Evolutionary conservation across 2,888 invertebrate genomes (phyloP).

Genomic region (Lottia scabra): DNA sequence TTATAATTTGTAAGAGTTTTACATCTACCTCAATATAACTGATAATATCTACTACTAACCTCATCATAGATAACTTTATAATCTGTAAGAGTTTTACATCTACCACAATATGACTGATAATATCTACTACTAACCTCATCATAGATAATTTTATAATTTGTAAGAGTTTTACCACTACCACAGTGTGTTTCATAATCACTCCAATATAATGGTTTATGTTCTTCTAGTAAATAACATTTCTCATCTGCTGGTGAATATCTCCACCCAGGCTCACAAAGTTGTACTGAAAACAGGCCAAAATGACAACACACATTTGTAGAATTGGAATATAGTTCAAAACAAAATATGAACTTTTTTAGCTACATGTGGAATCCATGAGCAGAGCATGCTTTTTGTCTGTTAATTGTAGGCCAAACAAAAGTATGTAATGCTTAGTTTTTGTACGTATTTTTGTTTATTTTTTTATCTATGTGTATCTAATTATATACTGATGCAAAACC

Average conservation of each 20-base stretch:
- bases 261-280: neutral
- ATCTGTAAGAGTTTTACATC: too few relatives aligned
- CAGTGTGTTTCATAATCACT: neutral
- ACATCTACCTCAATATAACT: neutral
- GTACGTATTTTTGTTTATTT: too few relatives aligned
- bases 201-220: neutral
- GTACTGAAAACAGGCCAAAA: neutral
- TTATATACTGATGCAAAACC: too few relatives aligned
- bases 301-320: neutral
- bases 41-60: neutral
- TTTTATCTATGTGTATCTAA: too few relatives aligned
- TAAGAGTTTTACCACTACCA: neutral
- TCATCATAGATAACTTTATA: neutral
- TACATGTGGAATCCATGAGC: too few relatives aligned
- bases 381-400: too few relatives aligned
- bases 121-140: too few relatives aligned
- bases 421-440: too few relatives aligned
- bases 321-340: neutral
- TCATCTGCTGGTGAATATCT: neutral
- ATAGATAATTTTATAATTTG: too few relatives aligned
- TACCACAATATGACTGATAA: neutral
- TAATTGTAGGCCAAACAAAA: too few relatives aligned
- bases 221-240: neutral
- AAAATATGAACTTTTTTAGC: neutral
- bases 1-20: neutral